Evolutionary conservation across 2,888 invertebrate genomes (phyloP), one percentile per base, ranked within the genome.

Genomic region (Neria commutata): DNA sequence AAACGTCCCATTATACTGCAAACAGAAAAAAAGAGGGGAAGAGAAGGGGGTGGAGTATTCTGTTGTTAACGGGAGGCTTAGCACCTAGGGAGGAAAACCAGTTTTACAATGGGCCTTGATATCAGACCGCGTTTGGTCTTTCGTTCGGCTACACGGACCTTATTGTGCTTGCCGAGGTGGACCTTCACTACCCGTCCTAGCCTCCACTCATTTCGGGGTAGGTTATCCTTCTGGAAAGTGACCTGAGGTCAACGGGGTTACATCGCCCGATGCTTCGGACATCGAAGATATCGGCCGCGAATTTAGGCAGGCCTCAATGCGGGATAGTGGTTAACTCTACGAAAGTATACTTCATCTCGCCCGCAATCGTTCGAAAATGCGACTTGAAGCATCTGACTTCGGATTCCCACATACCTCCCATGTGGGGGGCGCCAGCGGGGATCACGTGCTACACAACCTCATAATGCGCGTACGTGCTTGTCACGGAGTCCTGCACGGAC

Each of bases 281-380:
- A 25, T 56, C 5, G 21, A 4, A 14, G 19, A 19, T 19, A 42
- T 6, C 6, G 42, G 42, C 17, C 21, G 42, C 6, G 42, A 42
- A 14, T 42, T 42, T 6, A 19, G 17, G 14, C 17, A 19, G 3
- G 42, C 17, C 14, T 42, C 42, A 14, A 42, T 42, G 19, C 42
- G 17, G 17, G 42, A 29, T 26, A 52, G 11, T 47, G 23, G 2
- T 45, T 42, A n/a, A 37, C 23, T 60, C 56, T 25, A 57, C 60
- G 14, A 57, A 57, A 2, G 50, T 60, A 6, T 34, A 57, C 14
- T 60, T 60, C 11, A 25, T 21, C 1, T 11, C 5, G 11, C 21
- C 48, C 1, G 42, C 42, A 1, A 52, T 29, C 11, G 25, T 52
- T 5, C 48, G 11, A 5, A 56, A 56, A 23, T 60, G 60, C 1